Conservation (phyloP, 2,113 vertebrate genomes). For the Pogonocichla stellata region DNA sequence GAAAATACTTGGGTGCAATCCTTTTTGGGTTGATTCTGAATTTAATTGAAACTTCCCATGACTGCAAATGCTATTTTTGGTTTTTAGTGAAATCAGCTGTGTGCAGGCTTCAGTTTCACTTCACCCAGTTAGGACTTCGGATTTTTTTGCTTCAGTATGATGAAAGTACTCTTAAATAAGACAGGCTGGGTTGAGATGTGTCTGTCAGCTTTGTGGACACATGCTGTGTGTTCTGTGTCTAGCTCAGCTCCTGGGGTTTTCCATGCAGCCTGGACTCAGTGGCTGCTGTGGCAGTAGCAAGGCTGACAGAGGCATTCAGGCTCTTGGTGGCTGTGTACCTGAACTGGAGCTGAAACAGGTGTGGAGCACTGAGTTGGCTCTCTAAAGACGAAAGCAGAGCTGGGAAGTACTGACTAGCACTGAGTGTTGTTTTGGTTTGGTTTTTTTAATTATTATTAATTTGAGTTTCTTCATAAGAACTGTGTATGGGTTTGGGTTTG, state of each 20-base stretch:
- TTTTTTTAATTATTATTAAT: neutral
- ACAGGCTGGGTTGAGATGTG: neutral
- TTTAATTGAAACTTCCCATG: neutral
- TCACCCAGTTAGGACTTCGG: neutral
- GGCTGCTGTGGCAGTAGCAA: neutral
- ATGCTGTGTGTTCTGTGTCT: neutral
- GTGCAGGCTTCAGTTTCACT: neutral
- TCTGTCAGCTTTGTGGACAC: neutral
- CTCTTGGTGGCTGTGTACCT: neutral
- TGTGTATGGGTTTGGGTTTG: neutral
- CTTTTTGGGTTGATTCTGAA: neutral
- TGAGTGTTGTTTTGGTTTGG: accelerated
- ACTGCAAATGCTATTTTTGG: neutral
- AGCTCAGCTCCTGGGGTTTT: neutral
- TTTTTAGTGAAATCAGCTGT: neutral
- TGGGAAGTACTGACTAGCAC: neutral
- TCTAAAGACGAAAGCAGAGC: neutral
- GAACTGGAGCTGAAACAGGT: neutral
- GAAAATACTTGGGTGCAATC: neutral
- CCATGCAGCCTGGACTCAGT: accelerated
- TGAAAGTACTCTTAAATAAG: neutral
- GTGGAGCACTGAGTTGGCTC: neutral
- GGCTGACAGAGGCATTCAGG: neutral
- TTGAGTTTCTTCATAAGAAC: neutral
- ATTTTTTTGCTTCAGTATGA: neutral